Percentiles rank a stretch among this genome's conserved stretches.
phyloP scores from a whole-genome alignment of 2,113 vertebrate genomes.

The Cyprichromis sp. region DNA sequence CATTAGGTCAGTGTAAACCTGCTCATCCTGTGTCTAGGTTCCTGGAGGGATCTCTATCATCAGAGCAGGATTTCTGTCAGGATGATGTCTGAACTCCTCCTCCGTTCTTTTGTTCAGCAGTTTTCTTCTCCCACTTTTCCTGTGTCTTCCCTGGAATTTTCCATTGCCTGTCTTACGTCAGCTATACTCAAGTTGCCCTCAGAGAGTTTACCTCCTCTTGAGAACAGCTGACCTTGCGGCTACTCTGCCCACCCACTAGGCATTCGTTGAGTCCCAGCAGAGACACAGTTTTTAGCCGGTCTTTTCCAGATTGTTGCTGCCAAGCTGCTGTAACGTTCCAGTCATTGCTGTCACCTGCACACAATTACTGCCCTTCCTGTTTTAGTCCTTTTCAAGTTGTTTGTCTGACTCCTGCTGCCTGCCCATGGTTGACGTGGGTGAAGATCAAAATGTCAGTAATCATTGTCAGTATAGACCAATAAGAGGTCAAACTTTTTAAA shows the following conservation, averaged over 20 bases:
- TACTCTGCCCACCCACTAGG: not conserved
- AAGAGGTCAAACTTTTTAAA: not conserved
- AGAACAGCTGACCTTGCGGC: not conserved
- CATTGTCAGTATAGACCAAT: not conserved
- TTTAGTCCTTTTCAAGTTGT: not conserved
- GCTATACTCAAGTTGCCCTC: not conserved
- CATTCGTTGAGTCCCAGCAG: not conserved
- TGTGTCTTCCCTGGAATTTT: not conserved
- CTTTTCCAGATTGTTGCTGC: not conserved
- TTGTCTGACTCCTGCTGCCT: not conserved
- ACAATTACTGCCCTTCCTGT: slow-evolving; percentile 5
- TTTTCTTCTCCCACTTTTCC: not conserved
- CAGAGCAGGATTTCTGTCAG: not conserved
- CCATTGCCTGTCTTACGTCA: not conserved
- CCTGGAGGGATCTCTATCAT: not conserved
- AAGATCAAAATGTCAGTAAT: not conserved
- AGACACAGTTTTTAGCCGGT: not conserved
- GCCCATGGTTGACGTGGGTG: not conserved
- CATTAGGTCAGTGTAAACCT: not conserved
- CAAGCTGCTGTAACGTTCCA: not conserved
- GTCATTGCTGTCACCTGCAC: not conserved
- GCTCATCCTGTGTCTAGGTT: not conserved
- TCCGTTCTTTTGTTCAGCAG: rapidly evolving
- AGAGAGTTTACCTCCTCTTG: not conserved
- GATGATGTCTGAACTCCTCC: not conserved